Conservation (phyloP, 2,888 invertebrate genomes). For the Gari tellinella region DNA sequence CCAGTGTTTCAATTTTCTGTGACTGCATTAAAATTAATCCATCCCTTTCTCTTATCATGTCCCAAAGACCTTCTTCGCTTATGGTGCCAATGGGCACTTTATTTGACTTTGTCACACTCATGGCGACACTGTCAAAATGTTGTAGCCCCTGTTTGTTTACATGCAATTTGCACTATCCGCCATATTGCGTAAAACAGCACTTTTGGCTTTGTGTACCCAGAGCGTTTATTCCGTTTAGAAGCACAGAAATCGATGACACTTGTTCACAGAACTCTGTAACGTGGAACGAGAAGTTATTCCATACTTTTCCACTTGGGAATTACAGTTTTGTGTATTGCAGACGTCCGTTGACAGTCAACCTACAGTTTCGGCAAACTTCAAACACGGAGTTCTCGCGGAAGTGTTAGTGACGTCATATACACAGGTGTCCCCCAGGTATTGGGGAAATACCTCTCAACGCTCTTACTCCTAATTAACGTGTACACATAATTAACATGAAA, state of each 20-base stretch:
- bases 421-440: slow-evolving; percentile 42
- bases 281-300: too few species aligned
- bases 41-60: slow-evolving; percentile 56
- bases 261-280: too few species aligned
- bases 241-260: slow-evolving; percentile 47
- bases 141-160: slow-evolving; percentile 9
- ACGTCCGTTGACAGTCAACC: slow-evolving; percentile 4
- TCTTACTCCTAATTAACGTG: too few species aligned
- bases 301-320: too few species aligned
- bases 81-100: slow-evolving; percentile 43
- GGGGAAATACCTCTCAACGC: slow-evolving; percentile 44
- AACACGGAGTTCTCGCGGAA: slow-evolving; percentile 48
- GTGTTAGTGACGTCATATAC: slow-evolving; percentile 57
- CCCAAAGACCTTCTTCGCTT: slow-evolving; percentile 48
- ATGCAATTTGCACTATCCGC: slow-evolving; percentile 38
- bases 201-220: slow-evolving; percentile 6
- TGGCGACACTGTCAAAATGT: not conserved
- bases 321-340: not conserved
- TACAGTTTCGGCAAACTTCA: slow-evolving; percentile 17
- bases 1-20: slow-evolving; percentile 53
- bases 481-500: too few species aligned
- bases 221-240: not conserved
- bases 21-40: slow-evolving; percentile 58
- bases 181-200: slow-evolving; percentile 51
- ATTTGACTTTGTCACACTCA: slow-evolving; percentile 16